phyloP scores from a whole-genome alignment of 2,113 vertebrate genomes.

The Lanius collurio region DNA sequence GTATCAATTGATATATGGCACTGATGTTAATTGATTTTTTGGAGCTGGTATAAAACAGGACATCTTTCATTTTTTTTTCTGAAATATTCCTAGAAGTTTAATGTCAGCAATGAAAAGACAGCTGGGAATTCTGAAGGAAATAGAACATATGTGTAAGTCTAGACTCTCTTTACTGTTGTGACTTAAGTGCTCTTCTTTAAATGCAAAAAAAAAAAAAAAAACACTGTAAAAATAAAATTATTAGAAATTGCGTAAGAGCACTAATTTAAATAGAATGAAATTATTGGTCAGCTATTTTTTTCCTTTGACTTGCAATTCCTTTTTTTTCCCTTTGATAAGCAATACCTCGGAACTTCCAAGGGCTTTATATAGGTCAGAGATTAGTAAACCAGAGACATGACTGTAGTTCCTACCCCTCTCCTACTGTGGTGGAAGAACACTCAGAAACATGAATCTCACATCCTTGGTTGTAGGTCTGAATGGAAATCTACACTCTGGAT shows the following conservation, averaged over 20 bases:
- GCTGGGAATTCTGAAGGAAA: background rate
- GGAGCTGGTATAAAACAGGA: background rate
- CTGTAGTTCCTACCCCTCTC: background rate
- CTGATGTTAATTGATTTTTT: background rate
- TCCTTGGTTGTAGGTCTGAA: background rate
- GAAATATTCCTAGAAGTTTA: background rate
- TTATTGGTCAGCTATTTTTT: rapidly evolving
- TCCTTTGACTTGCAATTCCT: background rate
- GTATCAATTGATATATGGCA: background rate
- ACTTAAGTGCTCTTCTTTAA: background rate
- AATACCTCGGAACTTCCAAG: background rate
- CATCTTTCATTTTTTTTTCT: background rate
- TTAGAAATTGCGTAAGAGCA: background rate
- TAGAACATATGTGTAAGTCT: background rate
- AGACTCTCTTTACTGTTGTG: background rate
- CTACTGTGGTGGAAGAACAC: background rate
- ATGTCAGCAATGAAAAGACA: background rate
- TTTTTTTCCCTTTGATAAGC: background rate
- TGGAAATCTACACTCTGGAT: background rate
- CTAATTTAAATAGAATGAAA: background rate
- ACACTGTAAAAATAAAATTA: background rate
- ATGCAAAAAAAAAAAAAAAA: background rate
- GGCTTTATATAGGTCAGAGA: background rate
- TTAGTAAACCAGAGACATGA: background rate
- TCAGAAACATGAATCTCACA: background rate